Percentiles rank a stretch among this genome's conserved stretches.
Evolutionary conservation across 2,113 vertebrate genomes (phyloP).

Genomic region (Bagarius yarrelli): DNA sequence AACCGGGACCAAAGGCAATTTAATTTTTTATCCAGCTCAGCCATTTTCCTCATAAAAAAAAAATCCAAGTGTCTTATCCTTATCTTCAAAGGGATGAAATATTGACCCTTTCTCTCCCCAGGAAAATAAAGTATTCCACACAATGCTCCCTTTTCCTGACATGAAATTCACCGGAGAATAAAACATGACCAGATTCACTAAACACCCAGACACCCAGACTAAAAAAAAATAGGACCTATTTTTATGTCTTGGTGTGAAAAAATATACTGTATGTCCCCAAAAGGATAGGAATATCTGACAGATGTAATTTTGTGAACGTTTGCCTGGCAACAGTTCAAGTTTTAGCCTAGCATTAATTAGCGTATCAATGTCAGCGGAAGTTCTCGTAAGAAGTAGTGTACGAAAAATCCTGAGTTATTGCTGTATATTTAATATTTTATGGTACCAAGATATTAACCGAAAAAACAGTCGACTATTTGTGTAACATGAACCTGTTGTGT

Average conservation of each 20-base stretch:
- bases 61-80: slow-evolving; percentile 26
- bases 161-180: slow-evolving; percentile 36
- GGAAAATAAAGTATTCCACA: slow-evolving; percentile 53
- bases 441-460: background rate
- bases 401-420: too few species aligned
- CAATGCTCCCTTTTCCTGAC: slow-evolving; percentile 47
- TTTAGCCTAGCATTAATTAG: background rate
- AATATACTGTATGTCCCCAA: background rate
- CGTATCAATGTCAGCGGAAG: background rate
- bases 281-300: background rate
- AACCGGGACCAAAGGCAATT: slow-evolving; percentile 11
- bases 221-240: background rate
- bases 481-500: slow-evolving; percentile 10
- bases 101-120: slow-evolving; percentile 47
- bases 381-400: background rate
- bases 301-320: background rate
- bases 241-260: background rate
- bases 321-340: background rate
- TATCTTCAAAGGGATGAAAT: slow-evolving; percentile 50
- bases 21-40: slow-evolving; percentile 13
- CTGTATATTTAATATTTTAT: background rate
- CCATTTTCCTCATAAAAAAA: slow-evolving; percentile 6
- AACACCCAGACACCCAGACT: slow-evolving; percentile 46
- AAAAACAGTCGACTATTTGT: background rate
- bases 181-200: slow-evolving; percentile 52